Conservation (phyloP, 2,888 invertebrate genomes). For the Gastracanthus pulcherrimus region DNA sequence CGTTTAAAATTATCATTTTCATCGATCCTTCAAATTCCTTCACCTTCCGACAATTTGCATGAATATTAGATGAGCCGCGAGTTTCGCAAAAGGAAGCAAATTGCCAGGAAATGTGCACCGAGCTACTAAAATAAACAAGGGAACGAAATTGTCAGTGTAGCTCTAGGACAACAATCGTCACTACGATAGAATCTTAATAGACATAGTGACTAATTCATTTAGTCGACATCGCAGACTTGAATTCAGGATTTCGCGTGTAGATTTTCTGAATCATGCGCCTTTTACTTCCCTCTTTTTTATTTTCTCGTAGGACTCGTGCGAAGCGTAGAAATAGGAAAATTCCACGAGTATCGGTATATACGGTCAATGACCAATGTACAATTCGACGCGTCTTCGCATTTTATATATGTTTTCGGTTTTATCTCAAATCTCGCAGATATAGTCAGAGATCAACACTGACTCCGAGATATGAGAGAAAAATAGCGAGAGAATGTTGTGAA, state of each 20-base stretch:
- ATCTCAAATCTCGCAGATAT: not conserved
- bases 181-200: not conserved
- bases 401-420: not conserved
- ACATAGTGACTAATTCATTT: not conserved
- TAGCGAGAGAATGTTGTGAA: conserved; percentile 8
- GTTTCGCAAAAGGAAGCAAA: not conserved
- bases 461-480: not conserved
- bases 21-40: not conserved
- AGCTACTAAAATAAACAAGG: not conserved
- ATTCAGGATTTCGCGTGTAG: not conserved
- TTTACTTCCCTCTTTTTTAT: not conserved
- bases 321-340: conserved; percentile 32
- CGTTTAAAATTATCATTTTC: conserved; percentile 25
- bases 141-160: not conserved
- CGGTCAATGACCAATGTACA: conserved; percentile 42
- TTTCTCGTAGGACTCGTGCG: not conserved
- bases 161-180: not conserved
- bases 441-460: not conserved
- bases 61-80: not conserved
- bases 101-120: not conserved
- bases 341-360: not conserved
- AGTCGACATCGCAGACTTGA: not conserved
- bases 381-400: not conserved
- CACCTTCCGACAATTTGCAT: not conserved
- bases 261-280: not conserved